Base-by-base conservation (phyloP, 2,888 invertebrate species). In the Mongoloraphidia duomilia region DNA sequence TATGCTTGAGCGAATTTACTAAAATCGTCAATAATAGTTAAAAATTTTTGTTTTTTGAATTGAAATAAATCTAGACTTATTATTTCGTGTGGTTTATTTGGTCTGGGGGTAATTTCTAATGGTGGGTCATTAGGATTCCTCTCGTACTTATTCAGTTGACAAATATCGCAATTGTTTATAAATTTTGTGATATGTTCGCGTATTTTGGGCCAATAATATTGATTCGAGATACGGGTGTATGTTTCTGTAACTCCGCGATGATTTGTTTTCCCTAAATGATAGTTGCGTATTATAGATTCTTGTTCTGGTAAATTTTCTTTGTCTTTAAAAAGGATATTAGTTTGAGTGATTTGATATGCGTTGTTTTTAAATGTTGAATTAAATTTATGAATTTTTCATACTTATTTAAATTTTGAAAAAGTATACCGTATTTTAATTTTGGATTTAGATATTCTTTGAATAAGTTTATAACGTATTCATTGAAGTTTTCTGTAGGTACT, bases 1-100 rank as follows among this genome's bases (percentile, higher is more conserved):
- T 53, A 54, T 9, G 54, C 54, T 49, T 55, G 52, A 8, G 48
- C 54, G 41, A 51, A 57, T 51, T 55, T 55, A 6, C 50, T 54
- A 49, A 55, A 57, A 14, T 44, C 50, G 45, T 56, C 55, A 12
- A 55, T 40, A 13, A 56, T 49, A n/a, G n/a, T n/a, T n/a, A n/a
- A n/a, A n/a, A n/a, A n/a, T n/a, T n/a, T n/a, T n/a, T n/a, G n/a
- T n/a, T n/a, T n/a, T n/a, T n/a, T n/a, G n/a, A n/a, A n/a, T 17
- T 38, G 41, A 14, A 53, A 44, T 41, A 34, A 17, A 35, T 49
- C 48, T 26, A 17, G 37, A 48, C 49, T 48, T n/a, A 47, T n/a
- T 45, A 49, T 46, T 13, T 49, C 33, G 17, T 50, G 50, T 11
- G 48, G 50, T 44, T 50, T 35, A 17, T 26, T 14, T 17, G 50